Evolutionary conservation across 2,888 invertebrate genomes (phyloP).

Genomic region (Biston stratarius): DNA sequence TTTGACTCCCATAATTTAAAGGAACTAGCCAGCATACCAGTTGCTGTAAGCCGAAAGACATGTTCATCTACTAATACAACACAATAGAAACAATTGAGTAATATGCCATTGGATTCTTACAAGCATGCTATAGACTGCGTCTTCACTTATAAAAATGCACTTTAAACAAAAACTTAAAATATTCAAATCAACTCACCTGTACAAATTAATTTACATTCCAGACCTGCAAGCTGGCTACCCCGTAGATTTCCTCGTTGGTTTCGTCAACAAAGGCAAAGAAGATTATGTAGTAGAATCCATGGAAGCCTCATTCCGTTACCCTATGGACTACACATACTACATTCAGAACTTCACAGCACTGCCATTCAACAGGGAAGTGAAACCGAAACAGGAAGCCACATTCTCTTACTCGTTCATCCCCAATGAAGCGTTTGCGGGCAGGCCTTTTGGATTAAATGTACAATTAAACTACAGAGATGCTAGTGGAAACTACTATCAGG

Average conservation of each 20-base stretch:
- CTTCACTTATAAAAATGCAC: no score
- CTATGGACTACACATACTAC: constrained; percentile 99
- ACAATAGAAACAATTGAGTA: no score
- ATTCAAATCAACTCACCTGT: neutral
- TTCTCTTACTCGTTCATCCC: constrained; percentile 98
- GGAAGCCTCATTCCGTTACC: constrained; percentile 99
- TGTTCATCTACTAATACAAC: no score
- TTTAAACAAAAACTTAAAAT: no score
- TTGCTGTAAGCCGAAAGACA: no score
- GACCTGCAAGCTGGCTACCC: constrained; percentile 96
- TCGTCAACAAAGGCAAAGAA: constrained; percentile 96
- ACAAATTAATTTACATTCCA: constrained; percentile 61
- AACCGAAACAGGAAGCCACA: constrained; percentile 96
- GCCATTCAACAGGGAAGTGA: constrained; percentile 94
- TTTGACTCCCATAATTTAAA: no score
- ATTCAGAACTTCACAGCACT: constrained; percentile 99
- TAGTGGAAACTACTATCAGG: constrained; percentile 87
- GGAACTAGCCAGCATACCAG: no score
- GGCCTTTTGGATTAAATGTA: constrained; percentile 98
- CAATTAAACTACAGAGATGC: constrained; percentile 96
- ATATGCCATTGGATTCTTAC: no score
- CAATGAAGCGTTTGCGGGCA: constrained; percentile 97
- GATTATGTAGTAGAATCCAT: constrained; percentile 97
- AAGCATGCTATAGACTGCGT: no score
- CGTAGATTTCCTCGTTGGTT: constrained; percentile 98